Percentiles rank a stretch among this genome's conserved stretches.
These are phyloP conservation scores for Festucalex cinctus DNA, from an alignment of 2,113 vertebrate species.

Conservation along the genomic window DNA sequence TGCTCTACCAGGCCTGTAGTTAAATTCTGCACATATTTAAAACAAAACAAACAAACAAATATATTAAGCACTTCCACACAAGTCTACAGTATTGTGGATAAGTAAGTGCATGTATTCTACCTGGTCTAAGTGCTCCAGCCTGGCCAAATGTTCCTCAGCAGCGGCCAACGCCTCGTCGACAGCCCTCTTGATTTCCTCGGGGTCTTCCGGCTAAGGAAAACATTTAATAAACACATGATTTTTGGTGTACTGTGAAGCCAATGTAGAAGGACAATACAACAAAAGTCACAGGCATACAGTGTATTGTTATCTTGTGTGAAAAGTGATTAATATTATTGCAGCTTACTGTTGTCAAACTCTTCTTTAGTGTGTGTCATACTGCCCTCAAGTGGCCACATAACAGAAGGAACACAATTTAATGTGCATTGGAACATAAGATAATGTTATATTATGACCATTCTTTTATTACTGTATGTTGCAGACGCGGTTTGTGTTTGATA, in stretches of 20 bases:
- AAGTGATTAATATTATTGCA: no score
- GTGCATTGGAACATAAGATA: no score
- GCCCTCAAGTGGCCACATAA: no score
- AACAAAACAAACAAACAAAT: not conserved
- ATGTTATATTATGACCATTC: no score
- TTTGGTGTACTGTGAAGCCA: no score
- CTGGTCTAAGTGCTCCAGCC: constrained; percentile 54
- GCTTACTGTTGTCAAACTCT: not conserved
- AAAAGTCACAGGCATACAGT: no score
- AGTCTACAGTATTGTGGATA: not conserved
- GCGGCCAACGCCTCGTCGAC: constrained; percentile 56
- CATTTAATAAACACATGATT: not conserved
- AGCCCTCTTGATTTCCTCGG: constrained; percentile 23
- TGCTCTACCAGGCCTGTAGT: constrained; percentile 36
- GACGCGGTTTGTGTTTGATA: no score
- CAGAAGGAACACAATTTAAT: no score
- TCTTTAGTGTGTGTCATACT: no score
- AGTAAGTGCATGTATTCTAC: constrained; percentile 28
- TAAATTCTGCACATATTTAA: constrained; percentile 44
- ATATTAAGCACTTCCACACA: not conserved
- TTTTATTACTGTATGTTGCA: no score
- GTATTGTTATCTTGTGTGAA: no score
- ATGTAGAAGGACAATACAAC: no score
- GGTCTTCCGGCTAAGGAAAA: constrained; percentile 26
- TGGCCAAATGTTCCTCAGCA: constrained; percentile 49